Base-by-base conservation (phyloP, 2,797 vertebrate species). In the Mus minutoides region DNA sequence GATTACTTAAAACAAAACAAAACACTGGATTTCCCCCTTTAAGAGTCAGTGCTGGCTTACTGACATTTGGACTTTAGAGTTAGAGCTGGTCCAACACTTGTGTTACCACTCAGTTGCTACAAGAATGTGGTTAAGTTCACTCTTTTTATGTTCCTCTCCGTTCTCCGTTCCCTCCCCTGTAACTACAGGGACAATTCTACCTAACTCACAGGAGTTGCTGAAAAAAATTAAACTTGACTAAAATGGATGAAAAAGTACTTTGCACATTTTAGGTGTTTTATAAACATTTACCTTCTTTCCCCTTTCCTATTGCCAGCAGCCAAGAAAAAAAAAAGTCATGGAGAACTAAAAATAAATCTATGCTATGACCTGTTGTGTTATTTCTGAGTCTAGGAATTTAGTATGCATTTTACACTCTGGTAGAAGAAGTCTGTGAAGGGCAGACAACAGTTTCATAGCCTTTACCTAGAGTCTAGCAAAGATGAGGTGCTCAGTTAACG, bases 191-290 rank as follows among this genome's bases (percentile, higher is more conserved):
- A 75, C 52, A 92, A 64, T 43, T 43, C 62, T 24, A 90, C 54
- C 67, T 19, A 88, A 21, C 13, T 83, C 78, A 71, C 0, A 84
- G 49, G 79, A 58, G 43, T 29, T 60, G 4, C 1, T 62, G 31
- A 83, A 92, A 86, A n/a, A n/a, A 24, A 46, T 89, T 67, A 77
- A 92, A 56, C 52, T 83, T 71, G 84, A 52, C 31, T 87, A 94
- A 89, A 89, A 49, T 7, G 34, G 43, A 80, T 54, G 31, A 52
- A 89, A 78, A 91, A 40, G 3, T 54, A 40, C 34, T 37, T 92
- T 73, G 75, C 5, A 46, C 64, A 54, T 71, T 54, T 22, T 69
- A 40, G 26, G 43, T 56, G 0, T 84, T 75, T 84, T 26, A 83
- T 46, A 90, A 17, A 78, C 19, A 69, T 8, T 80, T n/a, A 73